Base-by-base conservation (phyloP, 1,140 invertebrate species). In the Lepidurus couesii region DNA sequence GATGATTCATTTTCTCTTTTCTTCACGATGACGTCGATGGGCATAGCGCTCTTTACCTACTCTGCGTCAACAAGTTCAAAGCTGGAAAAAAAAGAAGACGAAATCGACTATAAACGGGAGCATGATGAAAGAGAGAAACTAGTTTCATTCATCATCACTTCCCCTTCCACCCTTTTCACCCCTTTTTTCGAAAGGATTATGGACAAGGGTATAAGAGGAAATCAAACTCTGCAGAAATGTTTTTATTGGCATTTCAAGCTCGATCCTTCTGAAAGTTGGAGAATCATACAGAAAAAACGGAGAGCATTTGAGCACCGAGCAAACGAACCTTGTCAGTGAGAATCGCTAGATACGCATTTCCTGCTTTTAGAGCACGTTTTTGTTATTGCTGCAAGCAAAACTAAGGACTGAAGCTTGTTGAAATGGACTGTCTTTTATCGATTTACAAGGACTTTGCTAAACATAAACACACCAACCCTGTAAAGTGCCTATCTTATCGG, bases 251-350 rank as follows among this genome's bases (percentile, higher is more conserved):
- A 65, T 7, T 16, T 65, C 16, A 5, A 65, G 16, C 53, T 65
- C 6, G 53, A 21, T n/a, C 16, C 53, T 65, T 13, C 13, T 7
- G 53, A 65, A 13, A 65, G 53, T n/a, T 13, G 53, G 5, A 13
- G 53, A 21, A n/a, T 65, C 16, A n/a, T 13, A n/a, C 0, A 13
- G 53, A 21, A 65, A 10, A 65, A 65, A 65, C 53, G n/a, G n/a
- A 21, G 53, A 13, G 53, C 16, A 13, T 21, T n/a, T 65, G 16
- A 65, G 21, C 53, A 13, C 34, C 34, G 34, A 34, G 34, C 53
- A 65, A 65, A 65, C 53, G n/a, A 65, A 65, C 16, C 53, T 65
- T 65, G 53, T 65, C 53, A n/a, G 13, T 65, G 16, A 65, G 53
- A 21, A 65, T 13, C 53, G 53, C 53, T 65, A 21, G n/a, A 65